phyloP scores from a whole-genome alignment of 2,888 invertebrate species.

The Pollenia labialis region DNA sequence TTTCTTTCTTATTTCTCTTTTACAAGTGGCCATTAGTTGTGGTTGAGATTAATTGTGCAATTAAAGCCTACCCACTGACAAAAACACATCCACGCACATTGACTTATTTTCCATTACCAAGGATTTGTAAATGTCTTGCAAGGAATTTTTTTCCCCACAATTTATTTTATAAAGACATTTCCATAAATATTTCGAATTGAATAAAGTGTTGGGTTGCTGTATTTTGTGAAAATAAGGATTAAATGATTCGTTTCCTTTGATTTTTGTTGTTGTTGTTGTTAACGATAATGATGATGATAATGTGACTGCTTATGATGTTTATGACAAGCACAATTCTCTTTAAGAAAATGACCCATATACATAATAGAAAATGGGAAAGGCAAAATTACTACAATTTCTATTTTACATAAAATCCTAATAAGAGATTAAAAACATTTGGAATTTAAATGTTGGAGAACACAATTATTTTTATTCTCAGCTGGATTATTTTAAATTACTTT shows the following conservation, averaged over 20 bases:
- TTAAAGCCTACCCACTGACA: conserved; percentile 46
- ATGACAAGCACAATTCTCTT: conserved; percentile 14
- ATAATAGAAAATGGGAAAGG: conserved; percentile 16
- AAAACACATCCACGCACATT: background rate
- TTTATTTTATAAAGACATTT: background rate
- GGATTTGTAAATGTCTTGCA: background rate
- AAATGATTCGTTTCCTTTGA: conserved; percentile 36
- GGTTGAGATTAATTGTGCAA: conserved; percentile 74
- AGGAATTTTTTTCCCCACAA: background rate
- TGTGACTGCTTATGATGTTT: conserved; percentile 15
- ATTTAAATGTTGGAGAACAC: background rate
- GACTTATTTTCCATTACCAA: background rate
- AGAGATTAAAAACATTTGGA: background rate
- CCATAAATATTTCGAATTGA: conserved; percentile 7
- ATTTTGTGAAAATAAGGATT: conserved; percentile 31
- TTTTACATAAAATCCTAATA: background rate
- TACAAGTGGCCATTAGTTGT: conserved; percentile 72
- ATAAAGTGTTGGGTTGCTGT: background rate
- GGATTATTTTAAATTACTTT: background rate
- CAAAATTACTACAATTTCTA: background rate
- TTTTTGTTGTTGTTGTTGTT: background rate
- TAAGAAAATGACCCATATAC: conserved; percentile 27
- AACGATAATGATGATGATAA: conserved; percentile 23
- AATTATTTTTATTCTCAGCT: background rate
- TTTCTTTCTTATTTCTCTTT: conserved; percentile 13